Evolutionary conservation across 2,888 invertebrate genomes (phyloP), one percentile per base, ranked within the genome.

Genomic region (Apotomis betuletana): DNA sequence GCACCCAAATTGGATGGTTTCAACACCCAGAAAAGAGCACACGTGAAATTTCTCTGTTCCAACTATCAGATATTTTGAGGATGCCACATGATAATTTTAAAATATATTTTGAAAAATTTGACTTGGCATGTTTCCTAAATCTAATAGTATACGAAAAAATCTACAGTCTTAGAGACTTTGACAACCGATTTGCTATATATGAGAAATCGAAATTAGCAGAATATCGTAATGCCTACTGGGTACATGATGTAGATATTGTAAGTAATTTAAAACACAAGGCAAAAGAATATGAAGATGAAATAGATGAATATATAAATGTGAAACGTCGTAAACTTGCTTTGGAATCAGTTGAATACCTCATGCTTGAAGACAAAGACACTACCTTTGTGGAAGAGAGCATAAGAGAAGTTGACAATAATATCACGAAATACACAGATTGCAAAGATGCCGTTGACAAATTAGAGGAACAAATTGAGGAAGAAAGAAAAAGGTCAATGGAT

Each of bases 181-280:
- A 91, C 74, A 87, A 90, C 71, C 81, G 87, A 75, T 91, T 88
- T 77, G 95, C 95, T 0, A 91, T 96, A 63, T 96, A 96, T 80
- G 91, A 95, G 73, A 92, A 87, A 77, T 85, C 92, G 67, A 88
- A 89, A 62, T 83, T 96, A 69, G 89, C 92, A 74, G 87, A 93
- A 63, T 95, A 94, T 81, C 85, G 91, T 38, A 91, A 87, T 72
- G 86, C 90, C 15, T 90, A 94, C 54, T 96, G 96, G 96, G 94
- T 95, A 87, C 95, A 95, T 81, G 85, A 89, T 74, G 78, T 83
- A 46, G 84, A 86, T 59, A 76, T 85, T 55, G 75, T 92, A 41
- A 77, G 81, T 58, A 86, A 83, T 73, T 81, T 89, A 51, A 91
- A 92, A 80, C 89, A 90, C 74, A 90, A 87, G 82, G 83, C 83